Evolutionary conservation across 2,888 invertebrate species (phyloP).

Genomic region (Tromatobia lineatoria): DNA sequence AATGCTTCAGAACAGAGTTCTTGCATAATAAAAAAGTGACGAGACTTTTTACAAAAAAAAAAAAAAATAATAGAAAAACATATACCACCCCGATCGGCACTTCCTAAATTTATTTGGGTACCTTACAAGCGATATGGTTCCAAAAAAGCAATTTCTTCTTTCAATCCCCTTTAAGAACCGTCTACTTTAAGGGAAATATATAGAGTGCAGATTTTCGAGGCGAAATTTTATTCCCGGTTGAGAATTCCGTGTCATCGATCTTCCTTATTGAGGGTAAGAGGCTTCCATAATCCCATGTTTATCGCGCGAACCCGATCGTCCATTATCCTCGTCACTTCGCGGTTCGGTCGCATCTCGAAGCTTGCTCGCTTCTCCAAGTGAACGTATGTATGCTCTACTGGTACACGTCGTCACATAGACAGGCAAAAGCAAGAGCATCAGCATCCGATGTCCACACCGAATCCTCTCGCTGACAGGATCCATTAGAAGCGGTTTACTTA

Average conservation of each 20-base stretch:
- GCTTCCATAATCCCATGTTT: conserved; percentile 70
- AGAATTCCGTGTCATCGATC: conserved; percentile 62
- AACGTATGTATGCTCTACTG: conserved; percentile 8
- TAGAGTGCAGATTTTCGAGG: background rate
- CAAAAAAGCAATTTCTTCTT: too few species aligned
- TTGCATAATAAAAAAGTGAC: too few species aligned
- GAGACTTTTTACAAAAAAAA: too few species aligned
- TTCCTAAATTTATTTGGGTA: too few species aligned
- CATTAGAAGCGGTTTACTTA: conserved; percentile 82
- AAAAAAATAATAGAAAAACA: too few species aligned
- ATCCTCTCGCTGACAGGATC: conserved; percentile 78
- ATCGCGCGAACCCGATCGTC: conserved; percentile 75
- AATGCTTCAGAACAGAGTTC: too few species aligned
- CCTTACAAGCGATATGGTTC: too few species aligned
- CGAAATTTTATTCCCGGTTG: conserved; percentile 11
- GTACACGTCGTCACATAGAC: conserved; percentile 45
- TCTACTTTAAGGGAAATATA: background rate
- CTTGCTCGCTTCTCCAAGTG: conserved; percentile 12
- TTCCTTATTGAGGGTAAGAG: conserved; percentile 37
- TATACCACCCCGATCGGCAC: too few species aligned
- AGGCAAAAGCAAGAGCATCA: conserved; percentile 50
- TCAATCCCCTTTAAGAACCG: background rate
- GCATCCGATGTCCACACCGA: conserved; percentile 69
- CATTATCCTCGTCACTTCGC: conserved; percentile 75
- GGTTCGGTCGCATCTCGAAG: conserved; percentile 55